Percentiles rank a stretch among this genome's conserved stretches.
phyloP scores from a whole-genome alignment of 2,888 invertebrate species.

The Zaprionus bogoriensis region DNA sequence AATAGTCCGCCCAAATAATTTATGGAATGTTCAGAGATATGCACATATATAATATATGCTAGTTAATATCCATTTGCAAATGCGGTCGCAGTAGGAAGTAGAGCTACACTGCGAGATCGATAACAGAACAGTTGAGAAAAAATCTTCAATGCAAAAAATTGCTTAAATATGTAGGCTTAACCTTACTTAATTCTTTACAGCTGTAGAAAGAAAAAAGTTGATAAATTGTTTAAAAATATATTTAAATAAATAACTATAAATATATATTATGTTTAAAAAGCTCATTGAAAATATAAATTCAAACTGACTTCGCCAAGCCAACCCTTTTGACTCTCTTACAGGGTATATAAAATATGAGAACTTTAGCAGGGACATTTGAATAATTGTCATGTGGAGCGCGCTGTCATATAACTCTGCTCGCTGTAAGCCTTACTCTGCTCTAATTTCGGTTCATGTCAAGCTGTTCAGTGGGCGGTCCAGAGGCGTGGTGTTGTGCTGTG shows the following conservation, averaged over 20 bases:
- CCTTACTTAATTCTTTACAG: too few species aligned
- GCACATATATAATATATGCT: too few species aligned
- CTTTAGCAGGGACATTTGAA: slow-evolving; percentile 35
- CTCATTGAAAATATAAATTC: too few species aligned
- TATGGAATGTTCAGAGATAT: slow-evolving; percentile 33
- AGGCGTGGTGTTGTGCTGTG: not conserved
- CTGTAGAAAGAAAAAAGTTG: too few species aligned
- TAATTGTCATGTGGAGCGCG: slow-evolving; percentile 42
- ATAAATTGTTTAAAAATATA: too few species aligned
- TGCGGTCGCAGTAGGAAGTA: not conserved
- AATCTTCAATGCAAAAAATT: too few species aligned
- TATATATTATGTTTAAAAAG: too few species aligned
- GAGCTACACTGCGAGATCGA: too few species aligned
- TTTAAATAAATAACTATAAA: too few species aligned
- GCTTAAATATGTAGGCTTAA: too few species aligned
- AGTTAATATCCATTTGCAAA: slow-evolving; percentile 18
- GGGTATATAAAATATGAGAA: slow-evolving; percentile 13
- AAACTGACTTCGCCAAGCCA: too few species aligned
- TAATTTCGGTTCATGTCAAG: slow-evolving; percentile 48
- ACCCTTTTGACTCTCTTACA: not conserved
- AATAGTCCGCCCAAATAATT: slow-evolving; percentile 37
- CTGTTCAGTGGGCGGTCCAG: slow-evolving; percentile 20
- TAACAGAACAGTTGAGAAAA: too few species aligned
- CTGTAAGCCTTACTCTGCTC: slow-evolving; percentile 10
- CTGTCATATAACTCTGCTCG: slow-evolving; percentile 26